Conservation (phyloP, 2,888 invertebrate species). For the Alviniconcha strummeri region DNA sequence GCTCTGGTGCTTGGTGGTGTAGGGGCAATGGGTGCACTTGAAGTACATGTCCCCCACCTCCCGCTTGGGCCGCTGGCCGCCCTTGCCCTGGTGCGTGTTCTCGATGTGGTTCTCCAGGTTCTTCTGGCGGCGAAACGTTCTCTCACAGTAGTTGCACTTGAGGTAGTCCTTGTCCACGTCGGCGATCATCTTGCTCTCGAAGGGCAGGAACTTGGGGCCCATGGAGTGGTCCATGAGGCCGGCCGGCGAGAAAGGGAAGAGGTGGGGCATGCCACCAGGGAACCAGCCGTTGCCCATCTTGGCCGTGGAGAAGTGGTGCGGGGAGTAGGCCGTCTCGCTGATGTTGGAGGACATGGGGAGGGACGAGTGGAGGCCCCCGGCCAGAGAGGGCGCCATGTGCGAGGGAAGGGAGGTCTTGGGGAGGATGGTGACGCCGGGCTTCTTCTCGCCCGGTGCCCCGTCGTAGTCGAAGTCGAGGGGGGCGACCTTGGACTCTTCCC, state of each 20-base stretch:
- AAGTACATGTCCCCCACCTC: constrained; percentile 68
- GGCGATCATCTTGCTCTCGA: constrained; percentile 59
- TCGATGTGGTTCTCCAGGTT: constrained; percentile 72
- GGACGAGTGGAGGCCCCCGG: constrained; percentile 43
- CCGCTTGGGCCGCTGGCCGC: constrained; percentile 53
- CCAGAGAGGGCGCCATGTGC: constrained; percentile 37
- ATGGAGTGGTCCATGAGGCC: constrained; percentile 59
- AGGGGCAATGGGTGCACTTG: constrained; percentile 72
- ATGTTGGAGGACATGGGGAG: constrained; percentile 48
- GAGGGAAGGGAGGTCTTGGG: constrained; percentile 22
- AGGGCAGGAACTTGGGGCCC: constrained; percentile 60
- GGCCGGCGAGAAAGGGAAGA: constrained; percentile 58
- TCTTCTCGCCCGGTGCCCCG: constrained; percentile 18
- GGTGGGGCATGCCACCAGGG: constrained; percentile 56
- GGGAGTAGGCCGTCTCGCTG: constrained; percentile 51
- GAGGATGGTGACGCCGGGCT: constrained; percentile 5
- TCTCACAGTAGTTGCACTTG: constrained; percentile 68
- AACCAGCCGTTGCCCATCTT: constrained; percentile 57
- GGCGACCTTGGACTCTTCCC: constrained; percentile 6
- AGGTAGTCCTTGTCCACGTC: constrained; percentile 63
- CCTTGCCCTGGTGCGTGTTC: constrained; percentile 71
- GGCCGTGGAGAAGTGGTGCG: constrained; percentile 46
- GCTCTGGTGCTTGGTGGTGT: constrained; percentile 73
- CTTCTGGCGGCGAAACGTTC: constrained; percentile 70
- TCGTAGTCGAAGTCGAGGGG: not conserved